A percentile compares a stretch with the other conserved stretches of the same genome.
Evolutionary conservation across 2,113 vertebrate species (phyloP).

Genomic region (rabbit (Oryctolagus cuniculus)): DNA sequence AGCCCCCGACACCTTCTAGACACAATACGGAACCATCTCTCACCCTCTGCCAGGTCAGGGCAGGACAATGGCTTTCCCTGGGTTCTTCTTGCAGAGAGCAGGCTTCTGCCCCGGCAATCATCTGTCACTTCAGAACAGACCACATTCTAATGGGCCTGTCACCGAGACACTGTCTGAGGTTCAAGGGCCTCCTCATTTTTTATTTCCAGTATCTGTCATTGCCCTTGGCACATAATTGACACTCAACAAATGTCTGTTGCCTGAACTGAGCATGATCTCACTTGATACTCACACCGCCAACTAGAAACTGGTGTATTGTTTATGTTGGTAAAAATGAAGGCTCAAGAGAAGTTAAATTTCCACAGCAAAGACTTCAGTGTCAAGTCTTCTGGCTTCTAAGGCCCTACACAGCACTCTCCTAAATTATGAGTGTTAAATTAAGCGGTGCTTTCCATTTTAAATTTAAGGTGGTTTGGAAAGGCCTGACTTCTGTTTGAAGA

Average conservation of each 20-base stretch:
- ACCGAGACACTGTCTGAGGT: background rate
- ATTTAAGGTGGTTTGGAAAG: background rate
- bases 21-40: background rate
- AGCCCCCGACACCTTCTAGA: background rate
- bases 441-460: background rate
- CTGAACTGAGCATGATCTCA: background rate
- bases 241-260: background rate
- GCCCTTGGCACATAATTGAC: background rate
- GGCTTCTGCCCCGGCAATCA: fast-evolving
- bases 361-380: background rate
- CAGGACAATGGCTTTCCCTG: background rate
- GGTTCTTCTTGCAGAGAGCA: background rate
- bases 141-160: background rate
- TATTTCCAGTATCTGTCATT: background rate
- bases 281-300: background rate
- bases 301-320: conserved; percentile 37
- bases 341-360: background rate
- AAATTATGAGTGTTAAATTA: background rate
- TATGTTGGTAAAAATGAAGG: conserved; percentile 19
- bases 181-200: background rate
- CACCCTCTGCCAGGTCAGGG: background rate
- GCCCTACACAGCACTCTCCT: background rate
- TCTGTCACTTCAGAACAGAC: background rate
- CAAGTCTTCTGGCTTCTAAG: background rate
- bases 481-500: conserved; percentile 56